Evolutionary conservation across 2,888 invertebrate genomes (phyloP).

Genomic region (Agrotis segetum): DNA sequence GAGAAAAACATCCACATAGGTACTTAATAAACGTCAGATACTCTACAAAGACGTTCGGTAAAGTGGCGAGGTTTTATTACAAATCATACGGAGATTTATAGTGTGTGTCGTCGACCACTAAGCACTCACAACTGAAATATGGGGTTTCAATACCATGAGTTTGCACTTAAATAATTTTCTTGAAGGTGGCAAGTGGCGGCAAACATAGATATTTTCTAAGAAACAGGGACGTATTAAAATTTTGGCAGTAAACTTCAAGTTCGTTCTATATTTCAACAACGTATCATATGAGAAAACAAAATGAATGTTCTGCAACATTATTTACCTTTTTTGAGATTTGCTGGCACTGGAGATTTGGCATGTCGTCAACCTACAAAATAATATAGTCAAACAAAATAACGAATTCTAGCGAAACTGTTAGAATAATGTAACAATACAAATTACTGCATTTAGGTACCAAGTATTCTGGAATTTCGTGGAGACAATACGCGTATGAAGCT

Average conservation of each 20-base stretch:
- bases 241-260: slow-evolving; percentile 31
- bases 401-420: not conserved
- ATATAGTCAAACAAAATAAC: slow-evolving; percentile 6
- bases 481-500: too few species aligned
- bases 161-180: slow-evolving; percentile 55
- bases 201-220: not conserved
- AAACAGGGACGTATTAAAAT: slow-evolving; percentile 19
- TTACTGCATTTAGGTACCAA: too few species aligned
- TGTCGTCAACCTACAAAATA: slow-evolving; percentile 14
- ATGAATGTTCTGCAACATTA: not conserved
- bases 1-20: slow-evolving; percentile 45
- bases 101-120: slow-evolving; percentile 73
- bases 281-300: slow-evolving; percentile 28
- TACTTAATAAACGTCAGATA: slow-evolving; percentile 59
- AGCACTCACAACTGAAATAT: slow-evolving; percentile 74
- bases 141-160: slow-evolving; percentile 68
- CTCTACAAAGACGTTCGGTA: slow-evolving; percentile 63
- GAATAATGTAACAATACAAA: too few species aligned
- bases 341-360: slow-evolving; percentile 42
- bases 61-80: slow-evolving; percentile 74
- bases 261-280: slow-evolving; percentile 38
- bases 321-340: slow-evolving; percentile 44
- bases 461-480: not conserved
- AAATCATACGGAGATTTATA: slow-evolving; percentile 79
- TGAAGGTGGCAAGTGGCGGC: slow-evolving; percentile 19